Conservation (phyloP, 2,888 invertebrate species). For the Lomographa bimaculata region DNA sequence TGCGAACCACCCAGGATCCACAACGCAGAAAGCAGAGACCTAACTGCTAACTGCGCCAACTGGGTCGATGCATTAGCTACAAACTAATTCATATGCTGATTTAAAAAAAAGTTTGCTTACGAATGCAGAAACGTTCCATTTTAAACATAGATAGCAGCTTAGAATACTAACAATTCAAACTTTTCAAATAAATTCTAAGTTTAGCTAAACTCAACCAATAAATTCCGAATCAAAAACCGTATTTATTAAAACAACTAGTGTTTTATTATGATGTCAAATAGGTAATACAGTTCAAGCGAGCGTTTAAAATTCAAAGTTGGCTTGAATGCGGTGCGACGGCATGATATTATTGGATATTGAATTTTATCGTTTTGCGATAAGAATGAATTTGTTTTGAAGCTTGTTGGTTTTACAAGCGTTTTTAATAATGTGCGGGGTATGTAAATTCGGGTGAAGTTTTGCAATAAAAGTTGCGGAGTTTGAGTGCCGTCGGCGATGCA, state of each 20-base stretch:
- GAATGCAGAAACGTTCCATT: too few species aligned
- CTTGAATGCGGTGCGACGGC: slow-evolving; percentile 37
- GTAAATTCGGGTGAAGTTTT: slow-evolving; percentile 77
- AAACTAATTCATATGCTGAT: too few species aligned
- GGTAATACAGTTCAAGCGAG: slow-evolving; percentile 33
- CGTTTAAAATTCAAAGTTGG: slow-evolving; percentile 50
- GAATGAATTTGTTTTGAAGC: slow-evolving; percentile 25
- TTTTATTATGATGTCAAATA: slow-evolving; percentile 29
- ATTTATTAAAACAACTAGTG: slow-evolving; percentile 43
- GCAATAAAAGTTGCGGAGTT: slow-evolving; percentile 75
- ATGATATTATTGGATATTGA: slow-evolving; percentile 31
- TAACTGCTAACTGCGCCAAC: too few species aligned
- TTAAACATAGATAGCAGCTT: too few species aligned
- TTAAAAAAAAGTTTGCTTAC: too few species aligned
- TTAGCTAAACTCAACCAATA: slow-evolving; percentile 34
- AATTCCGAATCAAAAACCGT: slow-evolving; percentile 36
- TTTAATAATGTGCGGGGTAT: slow-evolving; percentile 76
- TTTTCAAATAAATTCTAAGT: slow-evolving; percentile 26
- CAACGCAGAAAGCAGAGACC: too few species aligned
- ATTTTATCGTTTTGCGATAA: slow-evolving; percentile 33
- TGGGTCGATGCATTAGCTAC: too few species aligned
- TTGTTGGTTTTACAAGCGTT: slow-evolving; percentile 56
- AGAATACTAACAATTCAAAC: too few species aligned
- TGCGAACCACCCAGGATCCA: too few species aligned
- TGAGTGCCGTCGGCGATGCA: slow-evolving; percentile 44